Evolutionary conservation across 2,113 vertebrate species (phyloP).

Genomic region (Paradoxurus hermaphroditus): DNA sequence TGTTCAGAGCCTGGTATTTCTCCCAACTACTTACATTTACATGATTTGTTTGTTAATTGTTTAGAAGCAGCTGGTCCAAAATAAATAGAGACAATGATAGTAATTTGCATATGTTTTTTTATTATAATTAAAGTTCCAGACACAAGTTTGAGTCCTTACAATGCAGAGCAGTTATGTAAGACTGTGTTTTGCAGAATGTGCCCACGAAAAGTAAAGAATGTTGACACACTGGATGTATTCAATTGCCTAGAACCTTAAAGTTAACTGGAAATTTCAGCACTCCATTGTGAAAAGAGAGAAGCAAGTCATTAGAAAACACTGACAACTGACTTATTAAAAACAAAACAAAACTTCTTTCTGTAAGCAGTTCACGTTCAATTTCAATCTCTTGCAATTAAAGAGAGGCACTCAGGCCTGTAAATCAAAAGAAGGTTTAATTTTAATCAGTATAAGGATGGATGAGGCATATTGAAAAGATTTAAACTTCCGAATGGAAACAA

Average conservation of each 20-base stretch:
- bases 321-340: conserved; percentile 2
- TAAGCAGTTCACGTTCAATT: not conserved
- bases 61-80: conserved; percentile 61
- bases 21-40: conserved; percentile 63
- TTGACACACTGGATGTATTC: not conserved
- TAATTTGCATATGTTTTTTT: conserved; percentile 56
- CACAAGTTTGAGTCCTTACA: conserved; percentile 27
- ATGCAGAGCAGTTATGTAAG: conserved; percentile 23
- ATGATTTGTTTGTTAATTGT: conserved; percentile 61
- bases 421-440: not conserved
- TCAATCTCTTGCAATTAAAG: conserved; percentile 39
- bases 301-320: not conserved
- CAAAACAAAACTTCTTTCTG: not conserved
- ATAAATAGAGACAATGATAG: conserved; percentile 54
- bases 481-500: not conserved
- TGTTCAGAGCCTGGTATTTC: conserved; percentile 32
- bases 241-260: not conserved
- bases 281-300: not conserved
- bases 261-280: not conserved
- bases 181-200: not conserved
- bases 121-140: conserved; percentile 65
- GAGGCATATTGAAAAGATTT: not conserved
- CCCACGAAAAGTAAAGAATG: not conserved
- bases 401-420: not conserved
- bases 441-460: not conserved